phyloP scores from a whole-genome alignment of 2,888 invertebrate species.

The Lithophane leautieri region DNA sequence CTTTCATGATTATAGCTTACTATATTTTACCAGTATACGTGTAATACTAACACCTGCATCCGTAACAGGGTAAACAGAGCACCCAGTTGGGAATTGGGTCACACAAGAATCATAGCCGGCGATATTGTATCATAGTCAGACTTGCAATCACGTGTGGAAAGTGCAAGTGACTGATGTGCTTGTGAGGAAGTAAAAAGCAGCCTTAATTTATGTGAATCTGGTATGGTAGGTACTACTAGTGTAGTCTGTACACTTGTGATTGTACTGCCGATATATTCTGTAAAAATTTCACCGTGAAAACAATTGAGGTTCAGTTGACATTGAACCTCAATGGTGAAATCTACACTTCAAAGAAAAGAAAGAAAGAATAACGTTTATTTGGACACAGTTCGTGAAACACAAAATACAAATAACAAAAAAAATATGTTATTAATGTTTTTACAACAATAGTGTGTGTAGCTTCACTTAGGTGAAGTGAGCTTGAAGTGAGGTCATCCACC shows the following conservation, averaged over 20 bases:
- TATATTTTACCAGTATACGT: slow-evolving; percentile 5
- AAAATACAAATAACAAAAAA: too few species aligned
- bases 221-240: not conserved
- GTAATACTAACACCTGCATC: slow-evolving; percentile 29
- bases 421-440: too few species aligned
- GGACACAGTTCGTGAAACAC: too few species aligned
- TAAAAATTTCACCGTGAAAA: too few species aligned
- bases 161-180: slow-evolving; percentile 21
- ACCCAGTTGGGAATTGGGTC: slow-evolving; percentile 57
- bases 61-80: slow-evolving; percentile 36
- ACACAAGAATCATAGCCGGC: slow-evolving; percentile 43
- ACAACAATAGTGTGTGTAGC: too few species aligned
- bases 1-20: not conserved
- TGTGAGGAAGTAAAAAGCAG: not conserved
- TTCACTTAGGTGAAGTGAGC: too few species aligned
- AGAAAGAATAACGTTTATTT: too few species aligned
- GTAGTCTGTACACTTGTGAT: not conserved
- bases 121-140: slow-evolving; percentile 55
- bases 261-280: not conserved
- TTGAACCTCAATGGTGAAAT: too few species aligned
- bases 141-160: slow-evolving; percentile 37
- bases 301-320: too few species aligned
- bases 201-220: not conserved
- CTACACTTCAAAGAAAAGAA: too few species aligned
- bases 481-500: too few species aligned